These are phyloP conservation scores for Cuniculus paca DNA, from an alignment of 2,797 vertebrate species.

Conservation along the genomic window DNA sequence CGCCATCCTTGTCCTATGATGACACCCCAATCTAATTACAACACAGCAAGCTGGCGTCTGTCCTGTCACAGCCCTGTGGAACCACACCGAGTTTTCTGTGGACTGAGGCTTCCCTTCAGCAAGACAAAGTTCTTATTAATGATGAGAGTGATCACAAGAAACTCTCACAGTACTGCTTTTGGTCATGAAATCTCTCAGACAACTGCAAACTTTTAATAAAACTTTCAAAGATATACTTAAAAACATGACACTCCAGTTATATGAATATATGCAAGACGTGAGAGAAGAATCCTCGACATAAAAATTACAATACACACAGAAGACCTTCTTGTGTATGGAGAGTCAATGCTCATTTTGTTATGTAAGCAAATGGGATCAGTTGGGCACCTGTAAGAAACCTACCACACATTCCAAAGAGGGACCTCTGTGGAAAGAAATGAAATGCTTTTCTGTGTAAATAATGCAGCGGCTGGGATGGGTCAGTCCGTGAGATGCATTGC, in stretches of 20 bases:
- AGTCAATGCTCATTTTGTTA: slow-evolving; percentile 81
- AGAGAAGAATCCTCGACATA: slow-evolving; percentile 52
- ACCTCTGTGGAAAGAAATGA: slow-evolving; percentile 78
- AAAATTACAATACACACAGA: slow-evolving; percentile 76
- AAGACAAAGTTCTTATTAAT: slow-evolving; percentile 64
- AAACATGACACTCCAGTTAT: slow-evolving; percentile 79
- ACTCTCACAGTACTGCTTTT: slow-evolving; percentile 73
- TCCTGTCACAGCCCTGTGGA: background rate
- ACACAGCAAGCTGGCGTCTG: slow-evolving; percentile 72
- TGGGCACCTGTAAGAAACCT: slow-evolving; percentile 75
- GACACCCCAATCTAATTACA: slow-evolving; percentile 46
- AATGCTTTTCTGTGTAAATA: slow-evolving; percentile 83
- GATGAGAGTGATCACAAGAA: slow-evolving; percentile 74
- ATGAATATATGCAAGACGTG: slow-evolving; percentile 77
- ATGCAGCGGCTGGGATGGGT: slow-evolving; percentile 81
- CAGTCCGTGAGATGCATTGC: slow-evolving; percentile 85
- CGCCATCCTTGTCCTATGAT: slow-evolving; percentile 54
- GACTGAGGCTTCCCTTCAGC: slow-evolving; percentile 50
- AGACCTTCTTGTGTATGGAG: slow-evolving; percentile 64
- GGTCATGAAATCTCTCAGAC: slow-evolving; percentile 83
- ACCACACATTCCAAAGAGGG: slow-evolving; percentile 63
- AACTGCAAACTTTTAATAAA: slow-evolving; percentile 84
- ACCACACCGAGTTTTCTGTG: slow-evolving; percentile 60
- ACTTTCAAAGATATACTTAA: slow-evolving; percentile 83
- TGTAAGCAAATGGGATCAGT: slow-evolving; percentile 74